Conservation (phyloP, 2,113 vertebrate species). For the Lutjanus erythropterus region DNA sequence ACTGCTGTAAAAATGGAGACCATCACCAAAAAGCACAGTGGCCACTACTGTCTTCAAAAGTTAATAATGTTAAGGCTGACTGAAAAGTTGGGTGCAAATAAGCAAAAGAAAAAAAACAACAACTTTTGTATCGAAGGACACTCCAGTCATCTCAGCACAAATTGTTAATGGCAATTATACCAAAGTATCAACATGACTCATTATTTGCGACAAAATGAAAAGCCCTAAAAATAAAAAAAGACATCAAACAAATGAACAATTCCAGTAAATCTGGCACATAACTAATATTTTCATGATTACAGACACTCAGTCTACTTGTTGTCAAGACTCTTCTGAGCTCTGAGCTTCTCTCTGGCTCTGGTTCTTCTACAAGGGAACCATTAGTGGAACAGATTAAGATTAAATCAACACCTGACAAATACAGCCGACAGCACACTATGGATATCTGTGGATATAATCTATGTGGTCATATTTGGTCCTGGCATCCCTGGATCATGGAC, state of each 20-base stretch:
- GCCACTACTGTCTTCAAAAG: background rate
- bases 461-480: no score
- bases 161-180: background rate
- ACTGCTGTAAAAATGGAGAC: background rate
- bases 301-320: background rate
- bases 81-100: background rate
- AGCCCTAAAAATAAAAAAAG: background rate
- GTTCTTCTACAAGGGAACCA: background rate
- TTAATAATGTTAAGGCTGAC: background rate
- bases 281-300: constrained; percentile 5
- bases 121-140: no score
- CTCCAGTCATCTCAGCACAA: background rate
- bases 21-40: background rate
- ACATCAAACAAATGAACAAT: background rate
- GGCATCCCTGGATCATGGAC: no score
- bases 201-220: background rate
- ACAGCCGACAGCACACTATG: background rate
- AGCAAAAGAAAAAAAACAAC: background rate
- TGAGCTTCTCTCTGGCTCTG: background rate
- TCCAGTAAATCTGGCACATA: background rate
- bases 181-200: background rate
- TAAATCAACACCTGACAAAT: background rate
- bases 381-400: background rate
- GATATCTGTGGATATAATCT: no score
- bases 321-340: background rate